Base-by-base conservation (phyloP, 2,888 invertebrate genomes). In the Eupithecia centaureata region DNA sequence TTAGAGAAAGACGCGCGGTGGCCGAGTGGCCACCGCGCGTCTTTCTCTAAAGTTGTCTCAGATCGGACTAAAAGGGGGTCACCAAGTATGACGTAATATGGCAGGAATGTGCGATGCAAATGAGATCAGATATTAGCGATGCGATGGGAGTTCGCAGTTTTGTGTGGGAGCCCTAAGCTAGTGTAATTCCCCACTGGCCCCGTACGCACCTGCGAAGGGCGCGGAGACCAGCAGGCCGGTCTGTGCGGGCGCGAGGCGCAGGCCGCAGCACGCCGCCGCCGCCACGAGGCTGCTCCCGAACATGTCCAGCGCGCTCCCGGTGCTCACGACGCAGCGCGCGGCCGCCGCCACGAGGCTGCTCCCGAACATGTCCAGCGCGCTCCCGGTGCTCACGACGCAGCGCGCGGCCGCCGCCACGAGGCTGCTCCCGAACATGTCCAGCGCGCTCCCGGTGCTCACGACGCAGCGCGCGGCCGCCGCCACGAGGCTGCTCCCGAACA, bases 361-460 rank as follows among this genome's bases (percentile, higher is more conserved):
- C 80, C 88, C 89, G 28, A 90, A 89, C 83, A 88, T 83, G 62
- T 90, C 90, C 64, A 89, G 54, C 0, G 84, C 86, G 1, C 83
- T 82, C 0, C 84, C 88, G 1, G 80, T 79, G 51, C 71, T 76
- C 70, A 88, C 86, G 65, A 88, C 68, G 68, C 83, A 79, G 75
- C 89, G 87, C 0, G 85, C 79, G 0, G 75, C 33, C 38, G 38
- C 28, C 5, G 15, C 2, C 13, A 5, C 12, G 54, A 42, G n/a
- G n/a, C n/a, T n/a, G n/a, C n/a, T 81, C 80, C 88, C 89, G 28
- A 90, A 89, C 83, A 88, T 83, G 62, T 90, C 90, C 64, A 89
- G 54, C 0, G 84, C 86, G 1, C 83, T 82, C 0, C 84, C 88
- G 1, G 80, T 79, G 51, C 71, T 76, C 70, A 88, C 86, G 65